These are phyloP conservation scores for Penelope pileata DNA, from an alignment of 2,113 vertebrate species.

Conservation along the genomic window DNA sequence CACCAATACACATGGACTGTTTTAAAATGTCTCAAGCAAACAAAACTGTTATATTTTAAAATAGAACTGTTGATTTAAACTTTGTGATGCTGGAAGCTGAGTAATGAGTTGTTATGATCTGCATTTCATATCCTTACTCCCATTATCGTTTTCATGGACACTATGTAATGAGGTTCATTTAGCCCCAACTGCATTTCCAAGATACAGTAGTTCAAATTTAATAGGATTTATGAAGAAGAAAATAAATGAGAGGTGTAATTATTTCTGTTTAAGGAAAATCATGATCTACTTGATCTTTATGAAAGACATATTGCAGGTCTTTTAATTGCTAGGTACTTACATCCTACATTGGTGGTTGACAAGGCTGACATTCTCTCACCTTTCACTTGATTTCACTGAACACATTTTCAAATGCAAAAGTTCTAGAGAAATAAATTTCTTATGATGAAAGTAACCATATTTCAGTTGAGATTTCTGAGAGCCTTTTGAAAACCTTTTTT, in stretches of 20 bases:
- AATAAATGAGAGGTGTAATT: conserved; percentile 56
- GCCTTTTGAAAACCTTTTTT: not conserved
- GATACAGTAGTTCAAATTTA: conserved; percentile 53
- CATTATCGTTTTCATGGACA: conserved; percentile 40
- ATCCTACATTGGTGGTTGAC: not conserved
- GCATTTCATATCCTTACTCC: conserved; percentile 28
- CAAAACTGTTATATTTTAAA: conserved; percentile 7
- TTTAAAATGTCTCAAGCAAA: conserved; percentile 18
- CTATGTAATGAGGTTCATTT: conserved; percentile 62
- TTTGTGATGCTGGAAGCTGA: conserved; percentile 36
- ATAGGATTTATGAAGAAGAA: conserved; percentile 58
- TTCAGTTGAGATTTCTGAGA: not conserved
- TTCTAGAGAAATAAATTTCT: not conserved
- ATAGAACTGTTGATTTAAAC: conserved; percentile 49
- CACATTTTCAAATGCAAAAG: not conserved
- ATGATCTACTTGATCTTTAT: conserved; percentile 55
- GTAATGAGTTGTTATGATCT: conserved; percentile 69
- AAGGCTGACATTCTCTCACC: conserved; percentile 33
- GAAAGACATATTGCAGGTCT: conserved; percentile 20
- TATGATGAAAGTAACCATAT: not conserved
- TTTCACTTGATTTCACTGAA: conserved; percentile 26
- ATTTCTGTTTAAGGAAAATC: conserved; percentile 62
- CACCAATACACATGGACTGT: not conserved
- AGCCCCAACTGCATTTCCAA: conserved; percentile 40
- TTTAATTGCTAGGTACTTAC: conserved; percentile 45